Base-by-base conservation (phyloP, 30 jellyfish, hydroid and myxozoan species). In the Nemopilema nomurai region DNA sequence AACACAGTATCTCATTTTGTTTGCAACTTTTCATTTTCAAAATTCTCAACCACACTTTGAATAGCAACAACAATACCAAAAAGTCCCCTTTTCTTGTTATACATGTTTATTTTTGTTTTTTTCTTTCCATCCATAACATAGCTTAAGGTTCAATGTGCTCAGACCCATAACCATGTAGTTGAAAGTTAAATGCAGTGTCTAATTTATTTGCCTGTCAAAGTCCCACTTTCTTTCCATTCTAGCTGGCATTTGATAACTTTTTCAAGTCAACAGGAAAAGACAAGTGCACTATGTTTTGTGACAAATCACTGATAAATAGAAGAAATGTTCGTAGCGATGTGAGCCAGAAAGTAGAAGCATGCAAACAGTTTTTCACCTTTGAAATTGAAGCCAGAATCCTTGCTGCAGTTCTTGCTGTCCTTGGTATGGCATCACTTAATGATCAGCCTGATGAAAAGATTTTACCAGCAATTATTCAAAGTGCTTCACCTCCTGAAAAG, bases 401-500 rank as follows among this genome's bases (percentile, higher is more conserved):
- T 28, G 67, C 81, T 18, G 68, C 81, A 18, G 68, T 66, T 71
- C 9, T 30, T 0, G 18, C 16, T 18, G 26, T 71, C 27, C 65
- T 71, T 20, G 81, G 66, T 22, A 71, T 71, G 85, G 77, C 49
- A n/a, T 23, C 29, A 18, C 0, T 74, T 6, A 76, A 74, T 41
- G 70, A 49, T 0, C 6, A 20, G 1, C 85, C 85, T 18, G 70
- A n/a, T n/a, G n/a, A n/a, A n/a, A n/a, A n/a, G n/a, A n/a, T n/a
- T n/a, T n/a, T n/a, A n/a, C n/a, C n/a, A n/a, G n/a, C n/a, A n/a
- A n/a, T n/a, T n/a, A n/a, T n/a, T n/a, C n/a, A n/a, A n/a, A n/a
- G n/a, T n/a, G n/a, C n/a, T n/a, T n/a, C 71, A 28, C 21, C 28
- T 1, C 0, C 28, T 8, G 68, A 41, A 32, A 74, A 28, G n/a